Base-by-base conservation (phyloP, 2,797 vertebrate genomes). In the Micrastur ruficollis region DNA sequence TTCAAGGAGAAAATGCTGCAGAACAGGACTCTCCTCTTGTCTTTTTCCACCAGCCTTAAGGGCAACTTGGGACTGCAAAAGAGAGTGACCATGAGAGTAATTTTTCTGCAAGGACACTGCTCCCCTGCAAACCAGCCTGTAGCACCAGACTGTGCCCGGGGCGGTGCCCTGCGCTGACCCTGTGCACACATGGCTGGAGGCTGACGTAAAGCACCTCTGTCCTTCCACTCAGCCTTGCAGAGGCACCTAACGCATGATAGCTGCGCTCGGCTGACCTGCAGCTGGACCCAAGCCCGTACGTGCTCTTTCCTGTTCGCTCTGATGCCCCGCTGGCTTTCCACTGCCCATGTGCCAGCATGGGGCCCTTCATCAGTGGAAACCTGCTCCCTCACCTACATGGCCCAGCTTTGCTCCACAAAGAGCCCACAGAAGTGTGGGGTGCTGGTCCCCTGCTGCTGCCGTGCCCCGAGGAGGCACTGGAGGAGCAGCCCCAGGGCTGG, bases 1-100 rank as follows among this genome's bases (percentile, higher is more conserved):
- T 75, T 83, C 89, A 91, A 84, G 82, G 91, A 94, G 91, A 95
- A 95, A 96, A 97, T 91, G 91, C 65, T 83, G 93, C 42, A 79
- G 81, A 96, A 84, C 80, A 52, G 62, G 93, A 96, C 82, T 88
- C 9, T 26, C 14, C 31, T 34, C 22, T 40, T 66, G 80, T 65
- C 68, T 93, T 95, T 93, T 96, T 92, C 84, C 29, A 23, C 62
- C 72, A 4, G 53, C 42, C 40, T 58, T 66, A 46, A 65, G 92
- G 76, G 86, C 88, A 96, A n/a, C 40, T 71, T 58, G 78, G 86
- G 91, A 87, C 75, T 53, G 29, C 53, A 59, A 21, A 70, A 78
- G 65, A 79, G 66, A 90, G 32, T 36, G 53, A 53, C 71, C 11
- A 4, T 11, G 38, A 86, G 42, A 62, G 82, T 9, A 0, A 9